Conservation (phyloP, 1,140 invertebrate species). For the Hylaeus anthracinus region DNA sequence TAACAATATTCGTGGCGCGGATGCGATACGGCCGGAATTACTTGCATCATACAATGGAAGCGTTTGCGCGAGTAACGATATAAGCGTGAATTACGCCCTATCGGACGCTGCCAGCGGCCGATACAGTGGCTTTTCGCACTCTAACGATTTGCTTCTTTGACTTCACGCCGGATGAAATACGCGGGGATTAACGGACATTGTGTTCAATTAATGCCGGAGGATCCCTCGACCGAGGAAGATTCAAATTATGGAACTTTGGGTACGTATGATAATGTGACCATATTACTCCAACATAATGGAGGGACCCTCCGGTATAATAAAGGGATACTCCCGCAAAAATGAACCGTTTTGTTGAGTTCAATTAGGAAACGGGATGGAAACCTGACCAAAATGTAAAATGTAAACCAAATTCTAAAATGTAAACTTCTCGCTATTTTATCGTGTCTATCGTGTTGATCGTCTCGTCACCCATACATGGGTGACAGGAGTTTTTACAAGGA, state of each 20-base stretch:
- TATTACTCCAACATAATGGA: no score
- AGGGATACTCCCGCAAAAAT: no score
- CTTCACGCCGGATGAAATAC: not conserved
- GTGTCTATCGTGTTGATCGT: no score
- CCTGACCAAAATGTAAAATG: no score
- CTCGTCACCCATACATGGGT: no score
- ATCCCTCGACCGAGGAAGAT: not conserved
- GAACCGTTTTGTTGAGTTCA: no score
- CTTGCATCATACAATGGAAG: conserved; percentile 31
- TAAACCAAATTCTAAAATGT: no score
- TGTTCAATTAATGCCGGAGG: no score
- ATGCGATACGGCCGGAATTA: conserved; percentile 39
- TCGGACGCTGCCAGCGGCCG: conserved; percentile 18
- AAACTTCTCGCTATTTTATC: no score
- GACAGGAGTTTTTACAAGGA: no score
- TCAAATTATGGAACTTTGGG: not conserved
- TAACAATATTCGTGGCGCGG: conserved; percentile 27
- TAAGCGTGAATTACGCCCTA: conserved; percentile 37
- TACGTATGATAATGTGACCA: not conserved
- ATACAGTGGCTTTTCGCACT: conserved; percentile 36
- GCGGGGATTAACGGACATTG: conserved; percentile 11
- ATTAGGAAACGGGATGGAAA: no score
- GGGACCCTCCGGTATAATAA: no score
- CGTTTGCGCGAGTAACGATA: conserved; percentile 39
- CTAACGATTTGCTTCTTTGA: conserved; percentile 26